These are phyloP conservation scores for Trichogramma dendrolimi DNA, from an alignment of 2,888 invertebrate species.

Conservation along the genomic window DNA sequence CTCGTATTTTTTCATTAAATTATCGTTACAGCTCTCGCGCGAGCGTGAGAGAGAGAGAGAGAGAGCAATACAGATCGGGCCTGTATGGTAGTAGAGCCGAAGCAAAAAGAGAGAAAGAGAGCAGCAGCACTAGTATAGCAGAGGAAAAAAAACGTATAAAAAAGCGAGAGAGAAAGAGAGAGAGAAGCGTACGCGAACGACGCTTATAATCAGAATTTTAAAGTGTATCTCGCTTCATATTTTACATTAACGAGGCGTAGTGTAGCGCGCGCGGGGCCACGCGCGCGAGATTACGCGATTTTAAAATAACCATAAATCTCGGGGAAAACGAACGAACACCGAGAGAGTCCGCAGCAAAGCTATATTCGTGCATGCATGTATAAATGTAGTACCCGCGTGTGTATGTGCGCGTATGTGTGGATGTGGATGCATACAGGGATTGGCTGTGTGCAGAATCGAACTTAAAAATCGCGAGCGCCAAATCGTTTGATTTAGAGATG, in stretches of 20 bases:
- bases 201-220: conserved; percentile 7
- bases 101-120: no score
- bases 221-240: conserved; percentile 26
- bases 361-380: no score
- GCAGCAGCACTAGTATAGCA: no score
- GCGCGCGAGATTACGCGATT: conserved; percentile 31
- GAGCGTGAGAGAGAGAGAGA: no score
- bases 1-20: conserved; percentile 11
- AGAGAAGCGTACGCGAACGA: neutral
- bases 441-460: conserved; percentile 10
- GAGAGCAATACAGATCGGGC: neutral
- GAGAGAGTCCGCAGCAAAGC: no score
- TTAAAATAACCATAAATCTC: conserved; percentile 32
- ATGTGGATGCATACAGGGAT: no score
- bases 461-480: conserved; percentile 30
- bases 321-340: neutral
- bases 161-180: neutral
- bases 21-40: neutral
- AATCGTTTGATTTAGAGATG: conserved; percentile 28
- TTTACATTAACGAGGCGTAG: conserved; percentile 27
- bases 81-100: no score
- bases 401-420: no score
- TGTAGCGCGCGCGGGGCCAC: no score
- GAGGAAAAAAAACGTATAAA: no score
- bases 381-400: no score